Base-by-base conservation (phyloP, 2,888 invertebrate genomes). In the Cactoblastis cactorum region DNA sequence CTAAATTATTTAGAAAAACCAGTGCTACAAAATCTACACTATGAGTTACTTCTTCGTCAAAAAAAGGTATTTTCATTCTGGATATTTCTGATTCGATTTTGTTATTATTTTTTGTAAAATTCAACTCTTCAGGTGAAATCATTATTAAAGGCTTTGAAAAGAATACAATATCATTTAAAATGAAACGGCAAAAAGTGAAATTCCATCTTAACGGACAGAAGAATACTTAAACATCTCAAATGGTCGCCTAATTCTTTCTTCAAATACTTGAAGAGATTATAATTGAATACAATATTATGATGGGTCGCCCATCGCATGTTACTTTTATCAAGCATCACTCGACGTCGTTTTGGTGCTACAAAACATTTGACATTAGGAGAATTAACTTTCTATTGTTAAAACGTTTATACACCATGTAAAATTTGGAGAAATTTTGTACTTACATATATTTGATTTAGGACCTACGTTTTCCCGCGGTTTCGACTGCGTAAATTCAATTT, bases 311-410 rank as follows among this genome's bases (percentile, higher is more conserved):
- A 41, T 14, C 41, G 24, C 14, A 9, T 24, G 24, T 41, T 41
- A 28, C 17, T 28, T 28, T 6, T 15, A 43, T 43, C 43, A 43
- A 28, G 22, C 11, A 9, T 9, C 14, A 9, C 43, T 43, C 28
- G 43, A 43, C 43, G 28, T 43, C 43, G 17, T 43, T 32, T 15
- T 11, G 11, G 28, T 43, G 43, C 5, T 43, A 17, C 17, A 43
- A 9, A 37, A 37, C 12, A 12, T 22, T 39, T 22, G 19, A 39
- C 15, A 24, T 14, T 11, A 9, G 14, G 14, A 2, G 15, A 28
- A 43, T 43, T 28, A 43, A 43, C 43, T 43, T 32, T 43, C 43
- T 28, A 43, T 43, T 43, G 43, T 43, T 0, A n/a, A 41, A 41
- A 12, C 4, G 12, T 24, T 41, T 41, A 14, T 41, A 24, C 14